A percentile compares a stretch with the other conserved stretches of the same genome.
Evolutionary conservation across 2,888 invertebrate genomes (phyloP).

Genomic region (Eurois occulta): DNA sequence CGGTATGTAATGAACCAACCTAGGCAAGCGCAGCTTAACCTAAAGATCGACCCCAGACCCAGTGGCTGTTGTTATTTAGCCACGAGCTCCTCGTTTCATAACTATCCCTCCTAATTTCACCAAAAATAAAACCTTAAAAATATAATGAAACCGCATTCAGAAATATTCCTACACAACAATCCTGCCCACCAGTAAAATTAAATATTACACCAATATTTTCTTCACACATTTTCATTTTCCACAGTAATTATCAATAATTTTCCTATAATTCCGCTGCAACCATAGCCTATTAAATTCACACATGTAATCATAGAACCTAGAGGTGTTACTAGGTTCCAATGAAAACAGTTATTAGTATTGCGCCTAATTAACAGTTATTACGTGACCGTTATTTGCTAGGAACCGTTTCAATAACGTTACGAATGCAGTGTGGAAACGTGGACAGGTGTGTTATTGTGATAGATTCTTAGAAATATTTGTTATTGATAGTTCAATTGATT

Average conservation of each 20-base stretch:
- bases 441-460: slow-evolving; percentile 34
- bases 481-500: neutral
- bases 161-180: neutral
- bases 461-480: slow-evolving; percentile 6
- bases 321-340: slow-evolving; percentile 17
- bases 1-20: too few relatives aligned
- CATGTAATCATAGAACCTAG: slow-evolving; percentile 13
- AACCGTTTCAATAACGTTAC: slow-evolving; percentile 40
- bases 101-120: neutral
- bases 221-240: slow-evolving; percentile 39
- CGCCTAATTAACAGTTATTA: slow-evolving; percentile 48
- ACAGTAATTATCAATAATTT: slow-evolving; percentile 24
- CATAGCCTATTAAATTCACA: neutral
- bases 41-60: too few relatives aligned
- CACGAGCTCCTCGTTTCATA: too few relatives aligned
- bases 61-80: too few relatives aligned
- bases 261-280: slow-evolving; percentile 16
- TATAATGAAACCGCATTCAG: neutral
- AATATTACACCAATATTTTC: neutral
- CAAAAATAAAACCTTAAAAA: neutral
- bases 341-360: slow-evolving; percentile 60
- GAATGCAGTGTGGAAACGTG: slow-evolving; percentile 45
- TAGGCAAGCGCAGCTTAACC: too few relatives aligned
- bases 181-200: too few relatives aligned
- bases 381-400: slow-evolving; percentile 33